Base-by-base conservation (phyloP, 2,113 vertebrate species). In the Nesospiza acunhae region DNA sequence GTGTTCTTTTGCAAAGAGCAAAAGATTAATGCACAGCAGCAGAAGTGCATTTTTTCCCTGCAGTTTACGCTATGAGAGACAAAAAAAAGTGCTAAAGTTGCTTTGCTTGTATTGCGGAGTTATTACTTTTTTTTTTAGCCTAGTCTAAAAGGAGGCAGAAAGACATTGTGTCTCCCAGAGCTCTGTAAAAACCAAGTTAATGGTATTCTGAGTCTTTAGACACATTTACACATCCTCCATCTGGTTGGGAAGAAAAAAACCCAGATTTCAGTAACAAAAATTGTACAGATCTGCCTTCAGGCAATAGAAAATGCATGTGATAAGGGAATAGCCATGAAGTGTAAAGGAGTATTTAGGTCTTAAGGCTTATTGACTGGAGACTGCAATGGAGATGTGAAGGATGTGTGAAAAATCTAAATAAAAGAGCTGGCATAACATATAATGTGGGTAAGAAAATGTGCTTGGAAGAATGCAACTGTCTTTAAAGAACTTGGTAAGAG, bases 361-460 rank as follows among this genome's bases (percentile, higher is more conserved):
- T 97, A 97, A 76, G 0, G 2, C 73, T 94, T 96, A 96, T 90
- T 97, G 95, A 97, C 94, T 95, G 74, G 70, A 97, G 83, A 90
- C 93, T 95, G 85, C 74, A 97, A 97, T 97, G 92, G 76, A 96
- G 91, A 97, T 94, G 90, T 93, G 95, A 97, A 96, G 94, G 87
- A 96, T 95, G 93, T 97, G 97, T 97, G 96, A 97, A 97, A 98
- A 97, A 96, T 94, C 84, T 94, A 95, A 96, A 97, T 95, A 96
- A 97, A 97, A 96, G 82, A 96, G 42, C 18, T 87, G 28, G 27
- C 95, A 92, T 68, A 96, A 94, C 60, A 81, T 79, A 84, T 68
- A 96, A 88, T 88, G 59, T 89, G 90, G 73, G 86, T 97, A 94
- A 97, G 74, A 96, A 97, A 97, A 92, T 85, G 62, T 95, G 59